Conservation (phyloP, 2,797 vertebrate species). For the Sciurus vulgaris region DNA sequence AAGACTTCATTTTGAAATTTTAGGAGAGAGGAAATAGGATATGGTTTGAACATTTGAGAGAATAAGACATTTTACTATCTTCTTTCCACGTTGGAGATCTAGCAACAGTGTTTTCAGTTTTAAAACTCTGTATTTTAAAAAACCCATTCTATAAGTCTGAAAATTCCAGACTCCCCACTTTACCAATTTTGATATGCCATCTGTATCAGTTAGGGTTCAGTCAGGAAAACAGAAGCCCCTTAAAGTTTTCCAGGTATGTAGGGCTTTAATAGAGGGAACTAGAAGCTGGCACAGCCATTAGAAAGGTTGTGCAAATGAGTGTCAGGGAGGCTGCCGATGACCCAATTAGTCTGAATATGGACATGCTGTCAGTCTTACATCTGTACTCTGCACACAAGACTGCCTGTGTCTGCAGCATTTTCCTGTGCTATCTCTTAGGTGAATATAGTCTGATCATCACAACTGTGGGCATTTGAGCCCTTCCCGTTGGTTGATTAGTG, state of each 20-base stretch:
- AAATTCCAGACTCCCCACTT: not conserved
- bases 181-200: not conserved
- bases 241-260: not conserved
- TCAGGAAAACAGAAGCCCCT: constrained; percentile 1
- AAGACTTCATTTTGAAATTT: constrained; percentile 57
- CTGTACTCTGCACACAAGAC: not conserved
- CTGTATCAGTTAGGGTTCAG: not conserved
- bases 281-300: not conserved
- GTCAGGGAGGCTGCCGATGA: not conserved
- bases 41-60: not conserved
- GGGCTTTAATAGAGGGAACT: not conserved
- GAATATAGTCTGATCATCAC: not conserved
- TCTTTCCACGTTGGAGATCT: not conserved
- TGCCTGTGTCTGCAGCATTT: not conserved
- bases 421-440: not conserved
- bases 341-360: not conserved
- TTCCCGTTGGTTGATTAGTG: not conserved
- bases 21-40: not conserved
- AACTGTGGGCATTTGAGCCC: not conserved
- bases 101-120: constrained; percentile 25
- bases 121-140: not conserved
- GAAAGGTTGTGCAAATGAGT: not conserved
- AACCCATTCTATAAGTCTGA: not conserved
- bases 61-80: not conserved
- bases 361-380: not conserved